Evolutionary conservation across 2,113 vertebrate species (phyloP).

Genomic region (Colistium nudipinnis): DNA sequence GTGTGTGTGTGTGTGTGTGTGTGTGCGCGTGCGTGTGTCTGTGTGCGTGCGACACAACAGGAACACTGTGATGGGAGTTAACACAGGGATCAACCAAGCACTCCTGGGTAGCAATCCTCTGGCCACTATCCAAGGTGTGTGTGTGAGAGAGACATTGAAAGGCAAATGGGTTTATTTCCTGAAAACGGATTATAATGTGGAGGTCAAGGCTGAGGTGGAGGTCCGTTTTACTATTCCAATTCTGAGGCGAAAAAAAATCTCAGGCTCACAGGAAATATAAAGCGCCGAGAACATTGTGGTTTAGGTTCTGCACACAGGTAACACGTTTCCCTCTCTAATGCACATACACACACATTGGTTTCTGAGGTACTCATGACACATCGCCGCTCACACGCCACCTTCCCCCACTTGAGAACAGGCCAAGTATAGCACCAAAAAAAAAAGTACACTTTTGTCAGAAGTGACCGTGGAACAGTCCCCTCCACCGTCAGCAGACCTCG

Average conservation of each 20-base stretch:
- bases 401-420: conserved; percentile 41
- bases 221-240: conserved; percentile 4
- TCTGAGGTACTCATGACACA: conserved; percentile 19
- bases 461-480: conserved; percentile 27
- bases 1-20: conserved; percentile 39
- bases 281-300: neutral
- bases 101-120: conserved; percentile 93
- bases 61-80: conserved; percentile 93
- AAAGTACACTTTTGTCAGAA: neutral
- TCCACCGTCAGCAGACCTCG: neutral
- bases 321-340: conserved; percentile 29
- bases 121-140: conserved; percentile 95
- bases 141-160: conserved; percentile 59
- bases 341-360: conserved; percentile 17
- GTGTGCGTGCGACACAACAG: conserved; percentile 81
- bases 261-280: conserved; percentile 11
- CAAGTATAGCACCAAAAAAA: conserved; percentile 23
- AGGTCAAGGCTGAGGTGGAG: conserved; percentile 19
- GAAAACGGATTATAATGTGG: conserved; percentile 19
- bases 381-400: conserved; percentile 30
- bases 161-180: conserved; percentile 27
- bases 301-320: neutral
- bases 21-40: conserved; percentile 50
- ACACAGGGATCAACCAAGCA: conserved; percentile 91
- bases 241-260: conserved; percentile 1